phyloP scores from a whole-genome alignment of 2,888 invertebrate species.

The Linnaemya tessellans region DNA sequence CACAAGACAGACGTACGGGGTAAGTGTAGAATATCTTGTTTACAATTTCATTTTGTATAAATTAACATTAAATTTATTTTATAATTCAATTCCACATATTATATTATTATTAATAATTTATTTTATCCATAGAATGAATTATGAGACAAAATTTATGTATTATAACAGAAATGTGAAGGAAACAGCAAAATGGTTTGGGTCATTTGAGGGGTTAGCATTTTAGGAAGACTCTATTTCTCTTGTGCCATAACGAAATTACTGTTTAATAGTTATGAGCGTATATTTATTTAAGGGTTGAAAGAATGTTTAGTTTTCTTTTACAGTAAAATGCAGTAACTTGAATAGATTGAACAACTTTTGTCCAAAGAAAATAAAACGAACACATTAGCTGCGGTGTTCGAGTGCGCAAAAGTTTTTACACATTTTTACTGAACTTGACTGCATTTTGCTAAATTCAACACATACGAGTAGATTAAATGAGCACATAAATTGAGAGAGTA shows the following conservation, averaged over 20 bases:
- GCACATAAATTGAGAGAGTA: no score
- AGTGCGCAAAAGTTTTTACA: no score
- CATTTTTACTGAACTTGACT: no score
- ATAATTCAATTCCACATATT: background rate
- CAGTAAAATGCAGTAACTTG: no score
- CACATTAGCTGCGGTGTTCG: no score
- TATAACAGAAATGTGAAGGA: constrained; percentile 22
- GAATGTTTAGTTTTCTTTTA: background rate
- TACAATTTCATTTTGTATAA: constrained; percentile 45
- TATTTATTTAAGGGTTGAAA: constrained; percentile 34
- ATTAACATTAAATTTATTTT: constrained; percentile 33
- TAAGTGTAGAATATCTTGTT: constrained; percentile 4
- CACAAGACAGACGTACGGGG: background rate
- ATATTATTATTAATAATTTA: constrained; percentile 15
- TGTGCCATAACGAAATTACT: no score
- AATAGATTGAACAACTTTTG: no score
- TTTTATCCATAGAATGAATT: no score
- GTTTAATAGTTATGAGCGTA: no score
- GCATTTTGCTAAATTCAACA: no score
- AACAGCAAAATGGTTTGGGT: background rate
- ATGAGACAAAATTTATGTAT: background rate
- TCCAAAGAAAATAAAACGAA: no score
- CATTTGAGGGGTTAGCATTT: constrained; percentile 36
- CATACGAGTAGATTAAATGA: no score
- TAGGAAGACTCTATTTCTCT: background rate